A percentile compares a stretch with the other conserved stretches of the same genome.
phyloP scores from a whole-genome alignment of 2,113 vertebrate genomes.

The Syngnathoides biaculeatus region DNA sequence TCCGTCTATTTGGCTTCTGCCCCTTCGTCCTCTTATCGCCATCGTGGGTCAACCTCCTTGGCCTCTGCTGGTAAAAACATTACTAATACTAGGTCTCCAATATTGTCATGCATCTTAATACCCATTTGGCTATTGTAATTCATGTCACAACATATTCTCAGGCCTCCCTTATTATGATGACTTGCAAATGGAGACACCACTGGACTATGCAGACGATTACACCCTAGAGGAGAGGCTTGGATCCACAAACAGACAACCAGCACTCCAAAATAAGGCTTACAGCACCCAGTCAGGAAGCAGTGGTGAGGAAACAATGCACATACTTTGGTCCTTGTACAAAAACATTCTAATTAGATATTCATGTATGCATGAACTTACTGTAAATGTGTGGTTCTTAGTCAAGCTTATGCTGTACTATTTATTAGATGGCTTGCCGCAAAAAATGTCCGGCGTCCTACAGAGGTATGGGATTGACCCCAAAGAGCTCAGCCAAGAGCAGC shows the following conservation, averaged over 20 bases:
- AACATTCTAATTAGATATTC: not conserved
- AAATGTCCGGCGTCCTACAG: constrained; percentile 75
- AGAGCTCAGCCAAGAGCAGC: constrained; percentile 83
- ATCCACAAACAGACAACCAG: constrained; percentile 46
- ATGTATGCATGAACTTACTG: too few species aligned
- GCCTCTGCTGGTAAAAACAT: constrained; percentile 45
- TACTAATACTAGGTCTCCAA: not conserved
- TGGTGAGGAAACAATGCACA: constrained; percentile 48
- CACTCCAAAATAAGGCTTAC: constrained; percentile 59
- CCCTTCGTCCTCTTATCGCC: constrained; percentile 63
- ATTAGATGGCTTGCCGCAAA: constrained; percentile 72
- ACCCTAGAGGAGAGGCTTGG: constrained; percentile 60
- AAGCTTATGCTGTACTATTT: not conserved
- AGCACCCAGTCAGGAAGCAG: constrained; percentile 45
- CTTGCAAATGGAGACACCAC: constrained; percentile 65
- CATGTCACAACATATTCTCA: constrained; percentile 16
- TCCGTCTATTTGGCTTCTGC: constrained; percentile 80
- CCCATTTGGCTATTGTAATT: not conserved
- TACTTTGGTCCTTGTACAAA: not conserved
- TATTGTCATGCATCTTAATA: not conserved
- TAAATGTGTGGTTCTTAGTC: not conserved
- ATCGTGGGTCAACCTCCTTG: constrained; percentile 56
- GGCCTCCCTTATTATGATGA: constrained; percentile 70
- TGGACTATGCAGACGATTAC: constrained; percentile 72
- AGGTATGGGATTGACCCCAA: constrained; percentile 78